These are phyloP conservation scores for Lamprotornis superbus DNA, from an alignment of 2,113 vertebrate species.

Conservation along the genomic window DNA sequence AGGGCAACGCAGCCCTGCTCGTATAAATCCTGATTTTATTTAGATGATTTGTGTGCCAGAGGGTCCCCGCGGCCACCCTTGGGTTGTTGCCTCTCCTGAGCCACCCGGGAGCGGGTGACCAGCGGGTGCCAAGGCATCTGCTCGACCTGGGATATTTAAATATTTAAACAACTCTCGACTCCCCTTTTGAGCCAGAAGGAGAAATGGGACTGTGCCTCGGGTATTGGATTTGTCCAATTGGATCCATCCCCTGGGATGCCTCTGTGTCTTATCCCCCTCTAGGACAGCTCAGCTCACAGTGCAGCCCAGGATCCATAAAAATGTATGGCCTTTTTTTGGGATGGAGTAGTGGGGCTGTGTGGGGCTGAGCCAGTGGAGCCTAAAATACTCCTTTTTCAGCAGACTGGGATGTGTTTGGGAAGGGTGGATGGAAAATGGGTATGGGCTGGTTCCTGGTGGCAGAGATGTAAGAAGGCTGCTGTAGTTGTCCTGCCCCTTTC, in stretches of 20 bases:
- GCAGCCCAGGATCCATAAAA: not conserved
- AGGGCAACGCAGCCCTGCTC: accelerated
- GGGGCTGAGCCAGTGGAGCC: not conserved
- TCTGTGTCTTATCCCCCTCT: accelerated
- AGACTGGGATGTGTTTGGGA: not conserved
- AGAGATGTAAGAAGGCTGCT: not conserved
- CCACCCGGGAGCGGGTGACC: accelerated
- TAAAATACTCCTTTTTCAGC: not conserved
- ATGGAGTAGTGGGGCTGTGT: not conserved
- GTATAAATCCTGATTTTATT: accelerated
- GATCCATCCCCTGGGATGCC: not conserved
- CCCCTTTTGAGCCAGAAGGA: not conserved
- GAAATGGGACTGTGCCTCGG: not conserved
- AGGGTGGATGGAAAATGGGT: not conserved
- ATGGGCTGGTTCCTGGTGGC: not conserved
- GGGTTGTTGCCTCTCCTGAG: not conserved
- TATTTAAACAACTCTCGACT: not conserved
- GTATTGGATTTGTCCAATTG: not conserved
- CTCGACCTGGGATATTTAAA: not conserved
- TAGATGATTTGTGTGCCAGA: not conserved
- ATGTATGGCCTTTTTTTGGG: accelerated
- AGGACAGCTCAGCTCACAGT: not conserved
- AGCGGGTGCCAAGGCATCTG: accelerated
- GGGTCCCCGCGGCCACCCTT: accelerated
- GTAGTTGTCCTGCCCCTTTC: not conserved